Base-by-base conservation (phyloP, 2,113 vertebrate species). In the Empidonax alnorum region DNA sequence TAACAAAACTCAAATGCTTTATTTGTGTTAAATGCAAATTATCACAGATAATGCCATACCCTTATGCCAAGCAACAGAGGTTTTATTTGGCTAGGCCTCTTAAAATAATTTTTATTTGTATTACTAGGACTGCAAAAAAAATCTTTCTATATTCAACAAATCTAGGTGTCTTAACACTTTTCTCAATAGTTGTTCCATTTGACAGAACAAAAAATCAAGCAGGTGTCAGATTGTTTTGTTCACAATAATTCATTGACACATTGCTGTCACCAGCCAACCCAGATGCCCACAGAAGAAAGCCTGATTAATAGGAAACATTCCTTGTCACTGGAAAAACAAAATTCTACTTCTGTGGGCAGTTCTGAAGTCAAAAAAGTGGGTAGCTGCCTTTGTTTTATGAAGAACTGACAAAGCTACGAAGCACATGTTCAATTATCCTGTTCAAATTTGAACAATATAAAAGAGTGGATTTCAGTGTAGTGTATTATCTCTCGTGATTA, bases 321-420 rank as follows among this genome's bases (percentile, higher is more conserved):
- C 50, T 85, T 74, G 37, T 86, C 78, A 76, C n/a, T 39, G 53
- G 80, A 39, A 53, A 87, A 91, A 74, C 58, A 79, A 66, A 75
- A 27, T 17, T 55, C 59, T 76, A 53, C 68, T 58, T 95, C 89
- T 65, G 58, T 59, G 82, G 82, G 91, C 67, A 96, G 71, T 89
- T 95, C 46, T 87, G 87, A 90, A 94, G 58, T 35, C 3, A 53
- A 73, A 90, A 83, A 69, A 73, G 37, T 65, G 49, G 91, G 59
- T 7, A 91, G 46, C 58, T 76, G 56, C 42, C 39, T 94, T 90
- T 91, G 81, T 91, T 93, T 78, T 79, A 11, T 18, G 71, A 71
- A 95, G 72, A 81, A 89, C n/a, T 82, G 66, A 87, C 78, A 85
- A 69, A 96, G 62, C 52, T 63, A 83, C 39, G 63, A 91, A 86